Evolutionary conservation across 2,797 vertebrate species (phyloP).

Genomic region (Ctenopoma multispine): DNA sequence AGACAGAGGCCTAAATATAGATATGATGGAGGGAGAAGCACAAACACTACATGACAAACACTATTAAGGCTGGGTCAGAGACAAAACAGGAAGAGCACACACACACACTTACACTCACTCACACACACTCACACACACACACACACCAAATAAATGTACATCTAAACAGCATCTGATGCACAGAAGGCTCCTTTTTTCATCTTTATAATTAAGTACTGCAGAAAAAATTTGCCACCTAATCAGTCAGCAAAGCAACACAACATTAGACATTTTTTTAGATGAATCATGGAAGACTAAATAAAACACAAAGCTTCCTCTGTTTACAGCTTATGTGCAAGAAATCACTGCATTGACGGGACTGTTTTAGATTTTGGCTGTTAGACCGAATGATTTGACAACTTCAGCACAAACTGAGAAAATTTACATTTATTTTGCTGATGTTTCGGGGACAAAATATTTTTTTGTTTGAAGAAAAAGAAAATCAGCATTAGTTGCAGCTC

Average conservation of each 20-base stretch:
- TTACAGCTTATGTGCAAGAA: too few relatives aligned
- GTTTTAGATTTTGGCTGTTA: too few relatives aligned
- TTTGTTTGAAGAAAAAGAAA: not conserved
- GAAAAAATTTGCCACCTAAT: too few relatives aligned
- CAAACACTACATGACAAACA: constrained; percentile 59
- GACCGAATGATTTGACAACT: too few relatives aligned
- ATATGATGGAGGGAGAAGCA: constrained; percentile 31
- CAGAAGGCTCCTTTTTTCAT: not conserved
- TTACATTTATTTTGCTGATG: too few relatives aligned
- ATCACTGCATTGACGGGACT: too few relatives aligned
- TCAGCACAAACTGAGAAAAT: too few relatives aligned
- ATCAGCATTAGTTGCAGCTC: not conserved
- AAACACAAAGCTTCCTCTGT: too few relatives aligned
- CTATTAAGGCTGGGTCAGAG: constrained; percentile 47
- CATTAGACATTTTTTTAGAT: too few relatives aligned
- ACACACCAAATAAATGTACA: not conserved
- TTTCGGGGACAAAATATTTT: not conserved
- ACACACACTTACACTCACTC: not conserved
- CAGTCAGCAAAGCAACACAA: too few relatives aligned
- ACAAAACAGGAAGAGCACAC: constrained; percentile 21
- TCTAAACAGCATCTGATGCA: not conserved
- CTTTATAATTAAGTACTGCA: too few relatives aligned
- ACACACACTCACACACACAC: not conserved
- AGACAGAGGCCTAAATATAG: constrained; percentile 51
- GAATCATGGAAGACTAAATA: too few relatives aligned